Base-by-base conservation (phyloP, 1,140 invertebrate genomes). In the Drosophila mojavensis region DNA sequence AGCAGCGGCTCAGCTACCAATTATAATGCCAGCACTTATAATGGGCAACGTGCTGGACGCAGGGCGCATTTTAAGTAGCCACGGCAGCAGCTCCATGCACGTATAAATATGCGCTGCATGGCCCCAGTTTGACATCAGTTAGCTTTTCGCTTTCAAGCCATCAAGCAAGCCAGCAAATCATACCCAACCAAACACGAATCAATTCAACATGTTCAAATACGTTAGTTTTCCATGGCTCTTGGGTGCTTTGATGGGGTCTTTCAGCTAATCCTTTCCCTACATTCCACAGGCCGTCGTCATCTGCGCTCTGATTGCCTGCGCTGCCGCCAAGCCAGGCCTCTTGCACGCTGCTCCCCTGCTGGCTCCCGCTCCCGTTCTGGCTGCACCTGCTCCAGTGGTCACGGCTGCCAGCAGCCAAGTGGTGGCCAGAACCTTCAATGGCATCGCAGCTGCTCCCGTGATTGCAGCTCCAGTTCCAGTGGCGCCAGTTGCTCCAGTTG, bases 331-430 rank as follows among this genome's bases (percentile, higher is more conserved):
- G 55, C 92, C 91, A 4, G 88, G 89, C 63, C 36, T 91, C 17
- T 39, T 91, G n/a, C 77, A 85, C 50, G 78, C 83, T 50, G 78
- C 83, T 48, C 90, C 92, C 7, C 64, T 89, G 20, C 81, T 86
- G 13, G 88, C 86, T 15, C 66, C 88, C 2, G 73, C 81, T 13
- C 55, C 84, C n/a, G 10, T 83, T 4, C 33, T 91, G 24, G 89
- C 83, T 9, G 92, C 85, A 39, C 85, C 92, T 11, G 81, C 91
- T 45, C 92, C 92, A 0, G 63, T 93, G 30, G 91, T 93, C 11
- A 93, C 93, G 5, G 93, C 93, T 15, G 90, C 88, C 61, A 93
- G 93, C 66, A 93, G 92, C 51, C 93, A 94, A 65, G 91, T 92
- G 45, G 83, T 93, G 61, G 92, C 93, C 54, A 90, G 93, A 50